A percentile compares a stretch with the other conserved stretches of the same genome.
Conservation (phyloP, 2,113 vertebrate genomes). For the Megaceryle maxima region DNA sequence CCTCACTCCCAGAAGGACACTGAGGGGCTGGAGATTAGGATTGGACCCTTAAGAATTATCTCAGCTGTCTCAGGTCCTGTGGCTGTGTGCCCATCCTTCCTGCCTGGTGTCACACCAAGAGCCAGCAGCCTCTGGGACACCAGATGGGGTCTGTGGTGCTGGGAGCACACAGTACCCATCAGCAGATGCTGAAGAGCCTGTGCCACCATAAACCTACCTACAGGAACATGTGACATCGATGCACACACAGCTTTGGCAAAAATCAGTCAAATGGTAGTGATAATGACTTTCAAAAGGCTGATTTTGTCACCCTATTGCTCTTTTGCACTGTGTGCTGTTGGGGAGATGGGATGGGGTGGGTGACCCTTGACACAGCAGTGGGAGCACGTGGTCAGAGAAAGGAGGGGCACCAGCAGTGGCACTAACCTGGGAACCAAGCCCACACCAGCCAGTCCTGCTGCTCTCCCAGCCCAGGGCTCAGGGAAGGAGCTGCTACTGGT, state of each 20-base stretch:
- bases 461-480: neutral
- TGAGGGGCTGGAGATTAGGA: neutral
- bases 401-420: neutral
- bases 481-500: neutral
- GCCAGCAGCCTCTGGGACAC: too few species aligned
- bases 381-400: neutral
- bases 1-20: too few species aligned
- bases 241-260: neutral
- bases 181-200: too few species aligned
- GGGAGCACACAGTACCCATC: accelerated
- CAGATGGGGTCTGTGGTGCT: accelerated
- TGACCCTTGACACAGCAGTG: neutral
- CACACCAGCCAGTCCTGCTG: neutral
- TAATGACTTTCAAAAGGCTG: neutral
- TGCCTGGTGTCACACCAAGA: neutral
- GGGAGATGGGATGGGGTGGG: too few species aligned
- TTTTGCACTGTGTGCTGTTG: accelerated
- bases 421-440: neutral
- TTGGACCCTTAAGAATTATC: neutral
- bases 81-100: neutral
- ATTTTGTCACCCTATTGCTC: neutral
- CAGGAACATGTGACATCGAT: neutral
- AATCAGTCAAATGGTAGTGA: too few species aligned
- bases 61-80: neutral
- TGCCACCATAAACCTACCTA: accelerated